Evolutionary conservation across 2,113 vertebrate species (phyloP).

Genomic region (Entelurus aequoreus): DNA sequence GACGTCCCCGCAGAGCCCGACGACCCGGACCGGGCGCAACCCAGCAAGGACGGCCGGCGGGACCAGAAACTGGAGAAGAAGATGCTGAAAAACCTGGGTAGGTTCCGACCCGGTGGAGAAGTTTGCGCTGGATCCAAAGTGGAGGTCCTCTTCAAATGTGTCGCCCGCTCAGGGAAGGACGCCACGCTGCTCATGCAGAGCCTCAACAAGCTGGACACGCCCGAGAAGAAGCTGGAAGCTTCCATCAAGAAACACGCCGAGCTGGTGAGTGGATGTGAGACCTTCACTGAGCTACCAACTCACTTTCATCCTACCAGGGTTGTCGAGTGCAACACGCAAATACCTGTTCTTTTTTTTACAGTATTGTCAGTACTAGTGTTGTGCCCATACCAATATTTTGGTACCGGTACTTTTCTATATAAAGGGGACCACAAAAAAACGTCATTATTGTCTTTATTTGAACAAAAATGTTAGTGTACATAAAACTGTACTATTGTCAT

Average conservation of each 20-base stretch:
- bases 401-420: too few relatives aligned
- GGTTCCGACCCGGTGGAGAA: not conserved
- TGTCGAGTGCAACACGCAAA: too few relatives aligned
- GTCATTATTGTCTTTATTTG: too few relatives aligned
- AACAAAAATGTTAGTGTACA: too few relatives aligned
- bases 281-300: too few relatives aligned
- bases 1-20: constrained; percentile 55
- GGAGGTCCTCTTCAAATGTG: not conserved
- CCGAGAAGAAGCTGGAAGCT: constrained; percentile 89
- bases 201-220: constrained; percentile 82
- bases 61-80: constrained; percentile 94
- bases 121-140: not conserved
- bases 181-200: constrained; percentile 89
- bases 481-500: too few relatives aligned
- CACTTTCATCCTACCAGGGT: too few relatives aligned
- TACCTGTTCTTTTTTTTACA: too few relatives aligned
- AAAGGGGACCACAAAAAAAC: too few relatives aligned
- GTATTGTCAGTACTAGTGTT: too few relatives aligned
- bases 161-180: constrained; percentile 82
- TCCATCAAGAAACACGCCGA: constrained; percentile 95
- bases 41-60: constrained; percentile 68
- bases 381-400: too few relatives aligned
- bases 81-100: constrained; percentile 82
- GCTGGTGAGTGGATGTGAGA: constrained; percentile 77
- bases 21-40: constrained; percentile 63